Base-by-base conservation (phyloP, 2,797 vertebrate genomes). In the Premnoplex brunnescens region DNA sequence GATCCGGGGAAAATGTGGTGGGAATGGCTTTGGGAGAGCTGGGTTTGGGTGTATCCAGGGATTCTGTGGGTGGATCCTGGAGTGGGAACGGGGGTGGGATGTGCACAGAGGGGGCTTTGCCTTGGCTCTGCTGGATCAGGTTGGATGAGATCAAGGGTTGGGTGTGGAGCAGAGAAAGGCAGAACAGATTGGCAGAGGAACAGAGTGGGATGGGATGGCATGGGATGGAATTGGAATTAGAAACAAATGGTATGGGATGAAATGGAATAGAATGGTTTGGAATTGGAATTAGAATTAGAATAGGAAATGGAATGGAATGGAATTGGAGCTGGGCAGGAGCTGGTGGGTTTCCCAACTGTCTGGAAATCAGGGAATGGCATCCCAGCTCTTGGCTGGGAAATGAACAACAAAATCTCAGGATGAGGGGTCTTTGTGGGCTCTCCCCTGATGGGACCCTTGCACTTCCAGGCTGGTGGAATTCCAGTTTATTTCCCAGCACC, bases 111-210 rank as follows among this genome's bases (percentile, higher is more conserved):
- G 16, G 21, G 14, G 3, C 7, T 7, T 18, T 3, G 1, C 26
- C 24, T 30, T 28, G 27, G 27, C 11, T 14, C 6, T 16, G 41
- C 26, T 49, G 67, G 52, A 16, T 73, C 12, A 34, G 39, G 2
- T 19, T 3, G 15, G 37, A 1, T 8, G 15, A 71, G 44, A 2
- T 4, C 5, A 49, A 59, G 24, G 10, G 6, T 46, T 66, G 49
- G 80, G 55, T 12, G 23, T 5, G 41, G 26, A 69, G 63, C n/a
- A 60, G 62, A 23, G 43, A 37, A 32, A 30, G 15, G 19, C 12
- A 11, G 0, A 1, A 3, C 1, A 0, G 41, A 2, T 8, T 51
- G 59, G 51, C 2, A 5, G 12, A 14, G 34, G 55, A 2, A 19
- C 14, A 16, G 67, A 3, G 3, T n/a, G 7, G 39, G 1, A 55